Percentiles rank a stretch among this genome's conserved stretches.
Evolutionary conservation across 2,888 invertebrate species (phyloP).

Genomic region (Callinectes sapidus): DNA sequence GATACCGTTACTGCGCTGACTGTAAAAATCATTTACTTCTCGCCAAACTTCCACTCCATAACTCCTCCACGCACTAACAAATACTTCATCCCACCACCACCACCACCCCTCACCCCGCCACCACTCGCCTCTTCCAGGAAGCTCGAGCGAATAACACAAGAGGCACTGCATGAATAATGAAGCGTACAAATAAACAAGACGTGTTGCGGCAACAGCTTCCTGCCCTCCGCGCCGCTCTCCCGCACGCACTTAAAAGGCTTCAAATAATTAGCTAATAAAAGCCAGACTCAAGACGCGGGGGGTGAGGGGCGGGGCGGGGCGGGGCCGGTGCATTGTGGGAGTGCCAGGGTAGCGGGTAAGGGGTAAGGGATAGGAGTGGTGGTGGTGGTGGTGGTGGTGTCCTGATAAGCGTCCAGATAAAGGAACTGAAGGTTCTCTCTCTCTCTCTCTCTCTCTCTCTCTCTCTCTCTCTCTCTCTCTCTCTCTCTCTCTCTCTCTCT

Average conservation of each 20-base stretch:
- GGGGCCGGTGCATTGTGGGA: background rate
- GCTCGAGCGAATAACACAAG: background rate
- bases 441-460: conserved; percentile 35
- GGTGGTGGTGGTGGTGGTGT: background rate
- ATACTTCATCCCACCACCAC: background rate
- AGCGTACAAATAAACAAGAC: conserved; percentile 3
- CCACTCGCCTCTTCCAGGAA: background rate
- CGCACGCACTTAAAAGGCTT: conserved; percentile 11
- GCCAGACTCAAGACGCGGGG: background rate
- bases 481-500: conserved; percentile 35
- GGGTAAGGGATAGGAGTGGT: background rate
- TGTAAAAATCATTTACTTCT: conserved; percentile 25
- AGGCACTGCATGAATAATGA: conserved; percentile 14
- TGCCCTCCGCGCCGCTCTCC: background rate
- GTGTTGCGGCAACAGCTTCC: conserved; percentile 16
- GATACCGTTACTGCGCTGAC: conserved; percentile 8
- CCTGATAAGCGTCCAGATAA: background rate
- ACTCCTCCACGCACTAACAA: background rate
- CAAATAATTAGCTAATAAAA: conserved; percentile 37
- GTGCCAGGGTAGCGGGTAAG: background rate
- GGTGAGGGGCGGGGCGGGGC: background rate
- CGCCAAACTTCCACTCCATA: background rate
- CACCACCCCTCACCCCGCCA: background rate
- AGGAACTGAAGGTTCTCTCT: background rate
- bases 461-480: conserved; percentile 35